Percentiles rank a stretch among this genome's conserved stretches.
Conservation (phyloP, 2,113 vertebrate genomes). For the Chamaetylas fuelleborni region DNA sequence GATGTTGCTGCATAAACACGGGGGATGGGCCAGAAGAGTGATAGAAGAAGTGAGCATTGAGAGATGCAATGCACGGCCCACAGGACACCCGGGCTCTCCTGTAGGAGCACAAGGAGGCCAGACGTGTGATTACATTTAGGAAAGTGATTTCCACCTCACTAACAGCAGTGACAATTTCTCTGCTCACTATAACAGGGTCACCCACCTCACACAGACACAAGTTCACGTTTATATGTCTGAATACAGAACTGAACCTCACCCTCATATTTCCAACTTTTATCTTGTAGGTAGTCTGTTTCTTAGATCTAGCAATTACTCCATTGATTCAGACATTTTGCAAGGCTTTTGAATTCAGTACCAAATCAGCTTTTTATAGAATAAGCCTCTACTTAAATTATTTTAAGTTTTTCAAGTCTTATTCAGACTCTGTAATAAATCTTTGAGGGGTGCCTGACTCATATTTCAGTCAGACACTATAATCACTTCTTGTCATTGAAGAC, state of each 20-base stretch:
- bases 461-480: neutral
- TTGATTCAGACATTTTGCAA: neutral
- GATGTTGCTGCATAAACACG: neutral
- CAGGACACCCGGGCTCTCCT: neutral
- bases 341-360: neutral
- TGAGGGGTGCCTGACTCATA: neutral
- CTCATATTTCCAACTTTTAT: neutral
- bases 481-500: neutral
- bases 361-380: neutral
- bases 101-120: neutral
- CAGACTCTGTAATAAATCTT: neutral
- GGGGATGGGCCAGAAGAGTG: fast-evolving
- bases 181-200: neutral
- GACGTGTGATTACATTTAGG: neutral
- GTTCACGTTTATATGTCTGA: neutral
- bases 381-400: neutral
- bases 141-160: neutral
- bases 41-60: neutral
- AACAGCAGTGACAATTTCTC: neutral
- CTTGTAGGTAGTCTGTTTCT: neutral
- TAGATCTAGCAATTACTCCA: neutral
- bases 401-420: neutral
- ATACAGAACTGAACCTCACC: neutral
- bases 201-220: fast-evolving
- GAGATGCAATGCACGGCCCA: neutral